Base-by-base conservation (phyloP, 1,140 invertebrate genomes). In the Drosophila mojavensis region DNA sequence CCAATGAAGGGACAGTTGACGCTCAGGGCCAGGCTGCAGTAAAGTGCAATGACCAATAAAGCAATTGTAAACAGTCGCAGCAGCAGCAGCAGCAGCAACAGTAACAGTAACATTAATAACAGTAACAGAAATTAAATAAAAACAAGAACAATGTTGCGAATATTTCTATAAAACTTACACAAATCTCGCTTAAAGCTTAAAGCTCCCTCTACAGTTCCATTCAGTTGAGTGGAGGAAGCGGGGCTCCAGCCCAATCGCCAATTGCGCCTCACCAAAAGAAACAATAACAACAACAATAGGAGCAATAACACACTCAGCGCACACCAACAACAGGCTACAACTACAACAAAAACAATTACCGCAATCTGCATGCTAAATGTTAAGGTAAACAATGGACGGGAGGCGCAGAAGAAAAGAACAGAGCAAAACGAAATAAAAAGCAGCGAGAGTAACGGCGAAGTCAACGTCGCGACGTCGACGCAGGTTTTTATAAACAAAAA, bases 21-120 rank as follows among this genome's bases (percentile, higher is more conserved):
- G 17, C 68, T 58, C 58, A 61, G 65, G 33, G 63, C 47, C 45
- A 51, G 30, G 13, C 17, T 10, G 26, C 17, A 20, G 5, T 60
- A 50, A 39, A 74, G 71, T 56, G 71, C 71, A 74, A 69, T 74
- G 71, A 74, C 71, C 71, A 74, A 56, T 43, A 9, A 43, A 13
- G 54, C 17, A 50, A 55, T 43, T 43, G 50, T 9, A 28, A 68
- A 50, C 30, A 55, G 30, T 41, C 33, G 45, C 15, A 62, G 24
- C 15, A 61, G 50, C 28, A 62, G 24, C 15, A 61, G 50, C 28
- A 61, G 20, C 3, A 28, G 11, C 3, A 13, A 28, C 1, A 51
- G 33, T n/a, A 28, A 53, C 26, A 28, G 5, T 13, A 17, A 17
- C 17, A 17, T 17, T 17, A 62, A 30, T 24, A 61, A 61, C 28